phyloP scores from a whole-genome alignment of 2,888 invertebrate genomes.

The Gerris lacustris region DNA sequence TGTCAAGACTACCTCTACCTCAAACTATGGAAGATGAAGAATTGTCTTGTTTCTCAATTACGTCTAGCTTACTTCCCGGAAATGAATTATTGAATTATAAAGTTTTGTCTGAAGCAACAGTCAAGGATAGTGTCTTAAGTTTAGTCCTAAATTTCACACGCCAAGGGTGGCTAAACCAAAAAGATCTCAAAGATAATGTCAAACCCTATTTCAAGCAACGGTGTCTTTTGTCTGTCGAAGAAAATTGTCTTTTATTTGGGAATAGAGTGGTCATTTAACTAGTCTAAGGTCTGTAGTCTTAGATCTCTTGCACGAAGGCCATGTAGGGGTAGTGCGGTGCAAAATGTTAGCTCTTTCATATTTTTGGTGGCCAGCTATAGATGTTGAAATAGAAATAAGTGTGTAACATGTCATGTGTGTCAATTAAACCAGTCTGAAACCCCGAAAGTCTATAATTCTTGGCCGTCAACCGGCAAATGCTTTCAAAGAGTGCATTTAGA shows the following conservation, averaged over 20 bases:
- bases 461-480: not conserved
- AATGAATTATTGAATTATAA: not conserved
- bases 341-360: conserved; percentile 8
- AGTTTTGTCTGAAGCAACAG: not conserved
- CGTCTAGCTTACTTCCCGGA: not conserved
- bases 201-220: conserved; percentile 5
- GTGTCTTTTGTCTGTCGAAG: not conserved
- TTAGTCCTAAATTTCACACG: not conserved
- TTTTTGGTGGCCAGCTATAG: conserved; percentile 11
- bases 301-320: conserved; percentile 9
- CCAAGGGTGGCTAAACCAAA: conserved; percentile 1
- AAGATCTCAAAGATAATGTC: not conserved
- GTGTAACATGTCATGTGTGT: conserved; percentile 17
- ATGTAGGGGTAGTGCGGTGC: conserved; percentile 6
- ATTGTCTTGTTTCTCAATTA: not conserved
- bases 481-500: not conserved
- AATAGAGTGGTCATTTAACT: conserved; percentile 9
- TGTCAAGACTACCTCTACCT: conserved; percentile 15
- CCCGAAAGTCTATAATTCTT: not conserved
- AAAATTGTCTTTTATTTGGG: conserved; percentile 12
- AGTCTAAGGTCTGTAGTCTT: conserved; percentile 2
- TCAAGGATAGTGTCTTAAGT: too few relatives aligned
- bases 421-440: not conserved
- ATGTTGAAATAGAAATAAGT: conserved; percentile 5
- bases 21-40: conserved; percentile 2